Percentiles rank a stretch among this genome's conserved stretches.
phyloP scores from a whole-genome alignment of 2,113 vertebrate species.

The Lethenteron camtschaticum region DNA sequence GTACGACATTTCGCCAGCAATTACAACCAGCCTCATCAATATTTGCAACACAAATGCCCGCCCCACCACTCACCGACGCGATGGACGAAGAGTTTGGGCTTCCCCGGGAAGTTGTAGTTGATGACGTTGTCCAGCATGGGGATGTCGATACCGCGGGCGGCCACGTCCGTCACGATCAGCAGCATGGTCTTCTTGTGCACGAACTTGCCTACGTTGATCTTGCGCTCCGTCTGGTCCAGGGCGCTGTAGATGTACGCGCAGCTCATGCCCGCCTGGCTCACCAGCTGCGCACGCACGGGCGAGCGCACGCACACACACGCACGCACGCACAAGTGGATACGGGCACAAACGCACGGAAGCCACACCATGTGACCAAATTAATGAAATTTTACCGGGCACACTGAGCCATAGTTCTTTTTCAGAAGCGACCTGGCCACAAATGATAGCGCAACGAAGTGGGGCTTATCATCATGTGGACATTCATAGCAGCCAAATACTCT shows the following conservation, averaged over 20 bases:
- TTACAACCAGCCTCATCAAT: too few species aligned
- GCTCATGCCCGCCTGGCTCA: constrained; percentile 35
- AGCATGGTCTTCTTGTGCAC: constrained; percentile 55
- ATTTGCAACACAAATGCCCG: too few species aligned
- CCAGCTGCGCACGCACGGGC: constrained; percentile 26
- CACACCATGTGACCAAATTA: neutral
- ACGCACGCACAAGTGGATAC: neutral
- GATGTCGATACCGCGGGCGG: constrained; percentile 81
- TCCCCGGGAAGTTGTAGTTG: constrained; percentile 91
- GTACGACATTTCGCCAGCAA: too few species aligned
- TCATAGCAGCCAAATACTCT: too few species aligned
- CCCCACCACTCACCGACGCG: constrained; percentile 44
- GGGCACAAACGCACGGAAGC: neutral
- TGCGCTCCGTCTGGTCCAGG: constrained; percentile 78
- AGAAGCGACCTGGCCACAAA: too few species aligned
- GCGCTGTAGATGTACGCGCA: constrained; percentile 82
- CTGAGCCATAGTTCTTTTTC: too few species aligned
- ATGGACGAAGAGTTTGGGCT: constrained; percentile 78
- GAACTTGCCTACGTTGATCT: constrained; percentile 87
- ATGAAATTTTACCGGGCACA: too few species aligned
- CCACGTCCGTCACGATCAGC: constrained; percentile 73
- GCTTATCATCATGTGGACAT: too few species aligned
- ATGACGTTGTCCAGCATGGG: constrained; percentile 83
- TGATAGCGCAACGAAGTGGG: too few species aligned
- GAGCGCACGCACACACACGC: too few species aligned